Percentiles rank a stretch among this genome's conserved stretches.
Evolutionary conservation across 1,140 invertebrate species (phyloP).

Genomic region (Nasonia giraulti): DNA sequence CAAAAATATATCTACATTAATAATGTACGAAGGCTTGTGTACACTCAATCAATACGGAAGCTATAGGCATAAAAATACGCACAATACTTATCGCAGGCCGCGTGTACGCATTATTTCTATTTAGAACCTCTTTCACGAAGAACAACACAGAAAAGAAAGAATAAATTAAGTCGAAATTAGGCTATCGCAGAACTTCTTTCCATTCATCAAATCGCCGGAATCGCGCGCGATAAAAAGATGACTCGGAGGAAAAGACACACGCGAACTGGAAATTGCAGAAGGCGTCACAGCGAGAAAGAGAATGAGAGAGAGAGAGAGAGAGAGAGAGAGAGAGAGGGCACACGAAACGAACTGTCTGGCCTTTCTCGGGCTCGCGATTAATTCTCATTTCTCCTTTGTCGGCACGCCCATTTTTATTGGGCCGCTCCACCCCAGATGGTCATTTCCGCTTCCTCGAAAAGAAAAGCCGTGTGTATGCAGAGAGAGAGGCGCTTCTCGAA

Average conservation of each 20-base stretch:
- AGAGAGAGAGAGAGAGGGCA: background rate
- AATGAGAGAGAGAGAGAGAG: background rate
- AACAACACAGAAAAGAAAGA: background rate
- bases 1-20: too few species aligned
- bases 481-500: background rate
- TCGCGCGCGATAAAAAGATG: background rate
- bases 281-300: too few species aligned
- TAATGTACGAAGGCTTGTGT: too few species aligned
- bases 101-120: background rate
- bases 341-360: constrained; percentile 52
- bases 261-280: constrained; percentile 36
- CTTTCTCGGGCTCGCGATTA: constrained; percentile 48
- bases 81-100: background rate
- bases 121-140: background rate
- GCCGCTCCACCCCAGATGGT: constrained; percentile 42
- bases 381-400: constrained; percentile 54
- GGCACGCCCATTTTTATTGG: constrained; percentile 55
- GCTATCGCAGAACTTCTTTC: background rate
- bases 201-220: background rate
- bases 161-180: background rate
- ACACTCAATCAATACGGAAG: too few species aligned
- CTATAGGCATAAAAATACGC: too few species aligned
- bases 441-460: constrained; percentile 50
- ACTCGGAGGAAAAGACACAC: background rate
- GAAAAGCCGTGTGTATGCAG: constrained; percentile 20